Evolutionary conservation across 2,888 invertebrate genomes (phyloP), one percentile per base, ranked within the genome.

Genomic region (Bombylius major): DNA sequence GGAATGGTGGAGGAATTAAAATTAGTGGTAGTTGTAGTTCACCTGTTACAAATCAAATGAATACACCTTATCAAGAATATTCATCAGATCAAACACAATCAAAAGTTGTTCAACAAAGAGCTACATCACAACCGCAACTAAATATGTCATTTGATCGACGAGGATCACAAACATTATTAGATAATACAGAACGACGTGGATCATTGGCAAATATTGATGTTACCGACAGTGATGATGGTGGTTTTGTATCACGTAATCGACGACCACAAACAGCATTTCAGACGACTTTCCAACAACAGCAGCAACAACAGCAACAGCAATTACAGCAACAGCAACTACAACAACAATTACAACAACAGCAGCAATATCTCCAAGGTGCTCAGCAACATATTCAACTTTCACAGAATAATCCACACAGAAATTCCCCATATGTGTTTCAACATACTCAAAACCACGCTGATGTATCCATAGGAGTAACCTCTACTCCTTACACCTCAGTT

Each of bases 121-220:
- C 84, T 0, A 76, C 82, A 0, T 85, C 85, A 0, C 84, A 85
- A 63, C 85, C 85, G 3, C 85, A 85, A 63, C 73, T 85, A 11
- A 64, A 64, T 57, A 55, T 63, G 33, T 55, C 59, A 33, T 62
- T 60, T 56, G 62, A 63, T 45, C 53, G 61, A 13, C 55, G 59
- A 8, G 60, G 60, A 4, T 60, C 61, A 12, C 62, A 61, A 56
- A 50, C 47, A 12, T 45, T 59, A 4, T 23, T 60, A 32, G 60
- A 62, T 33, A 59, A 57, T 44, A 34, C 53, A 9, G 61, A 61
- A 65, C 62, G 82, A 64, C 71, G 82, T 63, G 81, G 81, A 56
- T 82, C 82, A 0, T 78, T 82, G 58, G 79, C 81, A 0, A 83
- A 82, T 62, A 74, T 83, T 31, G 72, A 73, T 57, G 72, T 79